Conservation (phyloP, 2,888 invertebrate species). For the Coelopa pilipes region DNA sequence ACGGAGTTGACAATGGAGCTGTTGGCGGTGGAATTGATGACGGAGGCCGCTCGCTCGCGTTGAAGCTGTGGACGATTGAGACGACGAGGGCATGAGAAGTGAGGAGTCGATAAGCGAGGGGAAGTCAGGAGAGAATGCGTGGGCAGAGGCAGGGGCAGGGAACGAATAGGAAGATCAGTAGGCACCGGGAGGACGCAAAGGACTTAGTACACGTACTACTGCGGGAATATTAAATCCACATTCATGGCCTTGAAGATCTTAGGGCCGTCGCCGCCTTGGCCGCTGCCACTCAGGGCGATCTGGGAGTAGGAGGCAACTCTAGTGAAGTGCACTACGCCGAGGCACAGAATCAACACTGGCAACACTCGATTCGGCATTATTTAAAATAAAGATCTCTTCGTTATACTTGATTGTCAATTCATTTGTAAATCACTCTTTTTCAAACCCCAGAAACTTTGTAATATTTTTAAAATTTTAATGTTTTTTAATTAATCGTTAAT, state of each 20-base stretch:
- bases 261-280: conserved; percentile 51
- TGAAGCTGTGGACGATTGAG: conserved; percentile 52
- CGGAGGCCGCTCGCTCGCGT: conserved; percentile 58
- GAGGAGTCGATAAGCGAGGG: not conserved
- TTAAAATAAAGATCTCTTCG: not conserved
- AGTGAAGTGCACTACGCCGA: not conserved
- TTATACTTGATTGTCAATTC: not conserved
- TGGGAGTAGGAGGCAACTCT: conserved; percentile 51
- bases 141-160: too few relatives aligned
- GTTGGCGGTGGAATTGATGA: conserved; percentile 36
- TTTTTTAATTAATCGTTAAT: not conserved
- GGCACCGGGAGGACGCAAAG: too few relatives aligned
- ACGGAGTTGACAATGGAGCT: not conserved
- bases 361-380: conserved; percentile 5
- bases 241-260: conserved; percentile 62
- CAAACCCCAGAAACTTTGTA: too few relatives aligned
- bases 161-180: too few relatives aligned
- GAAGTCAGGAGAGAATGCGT: too few relatives aligned
- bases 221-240: conserved; percentile 63
- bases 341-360: not conserved
- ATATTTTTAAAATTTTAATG: not conserved
- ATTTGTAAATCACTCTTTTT: not conserved
- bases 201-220: conserved; percentile 54
- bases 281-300: conserved; percentile 51
- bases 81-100: not conserved